A percentile compares a stretch with the other conserved stretches of the same genome.
Evolutionary conservation across 2,797 vertebrate genomes (phyloP).

Genomic region (Lindbergichthys nudifrons): DNA sequence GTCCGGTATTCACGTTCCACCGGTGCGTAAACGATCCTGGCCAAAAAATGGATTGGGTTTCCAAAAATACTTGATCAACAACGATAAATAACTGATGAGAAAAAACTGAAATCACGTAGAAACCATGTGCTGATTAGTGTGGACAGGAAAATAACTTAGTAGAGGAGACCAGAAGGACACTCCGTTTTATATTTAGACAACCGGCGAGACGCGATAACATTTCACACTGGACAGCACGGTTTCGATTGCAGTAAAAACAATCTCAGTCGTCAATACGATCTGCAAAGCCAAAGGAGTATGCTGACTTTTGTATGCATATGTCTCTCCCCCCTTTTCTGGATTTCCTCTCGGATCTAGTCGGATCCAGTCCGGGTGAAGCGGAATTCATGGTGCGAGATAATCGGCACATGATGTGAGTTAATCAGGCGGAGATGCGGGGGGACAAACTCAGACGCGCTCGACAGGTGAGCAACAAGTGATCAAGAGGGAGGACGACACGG

Average conservation of each 20-base stretch:
- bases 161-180: constrained; percentile 27
- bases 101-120: background rate
- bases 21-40: background rate
- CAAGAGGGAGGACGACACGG: constrained; percentile 45
- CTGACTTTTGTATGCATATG: constrained; percentile 2
- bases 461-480: constrained; percentile 70
- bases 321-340: background rate
- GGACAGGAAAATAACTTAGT: constrained; percentile 28
- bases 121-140: background rate
- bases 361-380: constrained; percentile 74
- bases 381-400: constrained; percentile 80
- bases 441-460: constrained; percentile 69
- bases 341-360: constrained; percentile 66
- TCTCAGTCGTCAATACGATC: background rate
- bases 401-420: constrained; percentile 77
- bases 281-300: background rate
- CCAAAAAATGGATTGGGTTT: background rate
- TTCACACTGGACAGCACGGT: constrained; percentile 26
- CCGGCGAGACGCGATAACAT: constrained; percentile 42
- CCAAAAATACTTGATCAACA: background rate
- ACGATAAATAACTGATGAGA: background rate
- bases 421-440: constrained; percentile 79
- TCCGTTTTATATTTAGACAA: constrained; percentile 68
- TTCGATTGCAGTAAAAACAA: constrained; percentile 6
- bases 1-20: background rate